A percentile compares a stretch with the other conserved stretches of the same genome.
Conservation (phyloP, 2,888 invertebrate genomes). For the Micropterix aruncella region DNA sequence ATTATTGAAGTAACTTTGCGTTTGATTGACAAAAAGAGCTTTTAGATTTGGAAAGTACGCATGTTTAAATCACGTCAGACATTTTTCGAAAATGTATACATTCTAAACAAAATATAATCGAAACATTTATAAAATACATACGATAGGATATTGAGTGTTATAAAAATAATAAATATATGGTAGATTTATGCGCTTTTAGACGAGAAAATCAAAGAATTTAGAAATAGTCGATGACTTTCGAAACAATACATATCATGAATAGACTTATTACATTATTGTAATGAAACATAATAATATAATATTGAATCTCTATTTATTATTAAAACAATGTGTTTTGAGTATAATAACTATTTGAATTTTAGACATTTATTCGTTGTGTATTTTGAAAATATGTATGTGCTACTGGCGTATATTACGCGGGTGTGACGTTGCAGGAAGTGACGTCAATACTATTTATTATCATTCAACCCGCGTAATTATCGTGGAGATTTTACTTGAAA, state of each 20-base stretch:
- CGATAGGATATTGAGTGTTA: too few relatives aligned
- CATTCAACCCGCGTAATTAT: neutral
- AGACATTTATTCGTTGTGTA: neutral
- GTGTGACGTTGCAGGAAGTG: neutral
- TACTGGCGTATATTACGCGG: neutral
- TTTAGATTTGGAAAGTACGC: neutral
- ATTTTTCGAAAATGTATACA: too few relatives aligned
- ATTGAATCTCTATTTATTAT: too few relatives aligned
- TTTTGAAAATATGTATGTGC: neutral
- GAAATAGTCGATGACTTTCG: neutral
- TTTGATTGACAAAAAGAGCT: slow-evolving; percentile 1
- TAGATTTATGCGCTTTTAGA: too few relatives aligned
- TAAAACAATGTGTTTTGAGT: too few relatives aligned
- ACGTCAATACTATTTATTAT: neutral
- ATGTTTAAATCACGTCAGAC: neutral
- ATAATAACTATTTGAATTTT: neutral
- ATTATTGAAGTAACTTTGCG: slow-evolving; percentile 25
- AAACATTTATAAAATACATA: too few relatives aligned
- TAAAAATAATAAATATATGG: too few relatives aligned
- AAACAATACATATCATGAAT: neutral
- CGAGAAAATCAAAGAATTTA: too few relatives aligned
- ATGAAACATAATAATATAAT: too few relatives aligned
- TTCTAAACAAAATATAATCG: too few relatives aligned
- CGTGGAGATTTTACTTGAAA: neutral
- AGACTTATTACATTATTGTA: neutral